Conservation (phyloP, 1,140 invertebrate genomes). For the Lanistes nyassanus region DNA sequence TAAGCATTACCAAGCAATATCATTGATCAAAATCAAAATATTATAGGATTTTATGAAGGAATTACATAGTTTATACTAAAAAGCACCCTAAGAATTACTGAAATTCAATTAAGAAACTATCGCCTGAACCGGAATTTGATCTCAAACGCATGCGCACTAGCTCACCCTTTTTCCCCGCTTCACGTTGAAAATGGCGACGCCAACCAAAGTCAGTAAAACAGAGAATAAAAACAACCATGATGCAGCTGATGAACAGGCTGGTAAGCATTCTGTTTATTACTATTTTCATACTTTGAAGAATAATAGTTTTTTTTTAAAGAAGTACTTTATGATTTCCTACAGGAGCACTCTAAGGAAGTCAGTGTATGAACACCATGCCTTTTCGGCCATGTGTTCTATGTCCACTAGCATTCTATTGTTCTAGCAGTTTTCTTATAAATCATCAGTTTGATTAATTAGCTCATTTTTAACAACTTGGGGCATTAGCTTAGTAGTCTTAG, state of each 20-base stretch:
- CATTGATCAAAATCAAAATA: not conserved
- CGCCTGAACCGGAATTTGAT: conserved; percentile 28
- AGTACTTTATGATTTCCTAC: not conserved
- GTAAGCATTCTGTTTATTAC: conserved; percentile 36
- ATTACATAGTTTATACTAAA: not conserved
- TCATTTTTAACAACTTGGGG: no score
- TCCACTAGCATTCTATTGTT: no score
- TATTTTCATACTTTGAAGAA: not conserved
- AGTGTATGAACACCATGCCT: conserved; percentile 26
- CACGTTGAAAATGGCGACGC: conserved; percentile 62
- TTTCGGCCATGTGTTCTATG: conserved; percentile 23
- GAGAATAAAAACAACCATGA: conserved; percentile 64
- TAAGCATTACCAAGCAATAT: not conserved
- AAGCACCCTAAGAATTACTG: not conserved
- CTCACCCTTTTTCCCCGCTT: conserved; percentile 46
- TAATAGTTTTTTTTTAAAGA: not conserved
- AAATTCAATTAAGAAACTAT: not conserved
- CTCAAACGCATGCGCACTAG: conserved; percentile 44
- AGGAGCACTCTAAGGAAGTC: conserved; percentile 9
- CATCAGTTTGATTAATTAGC: no score
- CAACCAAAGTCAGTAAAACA: conserved; percentile 58
- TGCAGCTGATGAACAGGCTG: conserved; percentile 59
- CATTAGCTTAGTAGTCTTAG: no score
- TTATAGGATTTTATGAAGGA: not conserved
- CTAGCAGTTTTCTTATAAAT: no score